A percentile compares a stretch with the other conserved stretches of the same genome.
phyloP scores from a whole-genome alignment of 2,113 vertebrate species.

The Athene cunicularia region DNA sequence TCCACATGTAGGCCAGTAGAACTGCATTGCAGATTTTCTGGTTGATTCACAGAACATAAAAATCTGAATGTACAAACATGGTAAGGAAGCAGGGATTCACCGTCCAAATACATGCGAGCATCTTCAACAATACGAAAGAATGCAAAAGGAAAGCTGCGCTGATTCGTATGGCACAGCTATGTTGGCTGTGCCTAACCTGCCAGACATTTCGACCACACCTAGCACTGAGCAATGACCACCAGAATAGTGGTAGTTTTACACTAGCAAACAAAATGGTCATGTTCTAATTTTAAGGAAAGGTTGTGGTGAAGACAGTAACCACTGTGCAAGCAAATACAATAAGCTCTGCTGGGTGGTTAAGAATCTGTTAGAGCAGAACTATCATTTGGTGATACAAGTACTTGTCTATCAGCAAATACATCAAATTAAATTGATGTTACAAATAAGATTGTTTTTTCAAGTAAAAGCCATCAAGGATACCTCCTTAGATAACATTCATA shows the following conservation, averaged over 20 bases:
- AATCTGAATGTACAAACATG: background rate
- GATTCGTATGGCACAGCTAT: background rate
- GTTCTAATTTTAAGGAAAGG: background rate
- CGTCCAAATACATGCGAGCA: rapidly evolving
- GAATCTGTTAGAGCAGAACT: background rate
- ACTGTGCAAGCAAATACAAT: background rate
- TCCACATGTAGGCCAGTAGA: background rate
- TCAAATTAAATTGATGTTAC: background rate
- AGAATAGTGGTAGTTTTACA: background rate
- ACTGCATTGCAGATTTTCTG: background rate
- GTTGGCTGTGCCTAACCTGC: background rate
- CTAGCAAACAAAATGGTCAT: background rate
- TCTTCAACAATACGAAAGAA: background rate
- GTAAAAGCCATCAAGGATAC: background rate
- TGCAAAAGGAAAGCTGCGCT: background rate
- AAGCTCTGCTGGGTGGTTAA: background rate
- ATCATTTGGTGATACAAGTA: background rate
- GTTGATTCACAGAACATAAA: background rate
- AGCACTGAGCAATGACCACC: background rate
- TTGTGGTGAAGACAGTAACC: background rate
- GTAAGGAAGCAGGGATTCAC: background rate
- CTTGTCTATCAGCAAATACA: background rate
- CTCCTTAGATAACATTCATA: background rate
- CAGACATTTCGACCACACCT: background rate
- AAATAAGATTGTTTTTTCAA: background rate